Evolutionary conservation across 2,113 vertebrate species (phyloP).

Genomic region (Hippocampus barbouri): DNA sequence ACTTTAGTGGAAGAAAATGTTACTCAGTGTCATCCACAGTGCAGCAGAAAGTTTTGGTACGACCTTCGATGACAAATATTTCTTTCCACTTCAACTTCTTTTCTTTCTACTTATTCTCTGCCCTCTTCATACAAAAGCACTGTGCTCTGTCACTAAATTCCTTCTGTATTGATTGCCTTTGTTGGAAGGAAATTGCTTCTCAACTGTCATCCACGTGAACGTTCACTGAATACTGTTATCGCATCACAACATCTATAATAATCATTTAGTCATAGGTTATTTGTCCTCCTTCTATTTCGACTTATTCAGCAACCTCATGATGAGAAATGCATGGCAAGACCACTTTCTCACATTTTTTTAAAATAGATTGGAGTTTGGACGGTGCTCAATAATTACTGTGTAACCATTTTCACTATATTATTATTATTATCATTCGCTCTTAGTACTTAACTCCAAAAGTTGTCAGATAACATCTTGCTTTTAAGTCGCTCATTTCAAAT

Average conservation of each 20-base stretch:
- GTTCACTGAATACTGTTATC: background rate
- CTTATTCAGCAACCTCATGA: slow-evolving; percentile 21
- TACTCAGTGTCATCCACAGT: too few relatives aligned
- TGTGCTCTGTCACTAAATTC: background rate
- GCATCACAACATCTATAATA: too few relatives aligned
- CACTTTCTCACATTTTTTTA: background rate
- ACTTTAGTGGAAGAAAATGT: too few relatives aligned
- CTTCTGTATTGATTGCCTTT: background rate
- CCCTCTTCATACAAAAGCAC: background rate
- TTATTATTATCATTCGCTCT: slow-evolving; percentile 19
- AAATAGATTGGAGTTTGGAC: slow-evolving; percentile 32
- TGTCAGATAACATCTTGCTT: background rate
- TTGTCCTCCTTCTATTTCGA: slow-evolving; percentile 8
- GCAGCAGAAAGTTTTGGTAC: too few relatives aligned
- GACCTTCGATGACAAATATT: too few relatives aligned
- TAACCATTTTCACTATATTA: slow-evolving; percentile 20
- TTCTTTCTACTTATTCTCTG: background rate
- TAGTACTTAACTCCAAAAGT: slow-evolving; percentile 9
- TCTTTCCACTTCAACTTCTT: too few relatives aligned
- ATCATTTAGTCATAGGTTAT: too few relatives aligned
- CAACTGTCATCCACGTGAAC: background rate
- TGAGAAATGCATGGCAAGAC: background rate
- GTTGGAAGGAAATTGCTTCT: background rate
- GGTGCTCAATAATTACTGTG: background rate
- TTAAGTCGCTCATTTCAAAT: slow-evolving; percentile 1